phyloP scores from a whole-genome alignment of 1,140 invertebrate genomes.

The Solenopsis invicta region DNA sequence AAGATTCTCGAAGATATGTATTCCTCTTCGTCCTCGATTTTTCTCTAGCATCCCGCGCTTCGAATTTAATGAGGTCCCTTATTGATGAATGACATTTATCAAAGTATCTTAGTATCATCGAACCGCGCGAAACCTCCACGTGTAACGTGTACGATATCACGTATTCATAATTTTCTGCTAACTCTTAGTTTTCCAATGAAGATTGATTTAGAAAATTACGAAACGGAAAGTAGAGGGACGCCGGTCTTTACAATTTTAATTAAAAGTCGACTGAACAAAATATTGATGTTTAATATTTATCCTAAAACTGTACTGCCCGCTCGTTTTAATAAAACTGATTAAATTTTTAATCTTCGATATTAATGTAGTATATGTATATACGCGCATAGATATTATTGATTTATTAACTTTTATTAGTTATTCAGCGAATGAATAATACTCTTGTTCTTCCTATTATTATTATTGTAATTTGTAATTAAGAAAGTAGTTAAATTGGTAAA shows the following conservation, averaged over 20 bases:
- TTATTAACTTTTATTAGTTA: slow-evolving; percentile 35
- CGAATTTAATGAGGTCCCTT: slow-evolving; percentile 78
- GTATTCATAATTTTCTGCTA: slow-evolving; percentile 50
- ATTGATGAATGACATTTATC: slow-evolving; percentile 78
- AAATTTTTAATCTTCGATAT: slow-evolving; percentile 55
- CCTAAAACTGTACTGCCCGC: slow-evolving; percentile 15
- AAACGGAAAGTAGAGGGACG: slow-evolving; percentile 12
- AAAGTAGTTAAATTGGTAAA: slow-evolving; percentile 13
- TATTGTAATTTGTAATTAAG: background rate
- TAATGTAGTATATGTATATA: slow-evolving; percentile 20
- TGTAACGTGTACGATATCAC: slow-evolving; percentile 51
- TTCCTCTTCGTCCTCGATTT: slow-evolving; percentile 47
- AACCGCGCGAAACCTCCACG: slow-evolving; percentile 51
- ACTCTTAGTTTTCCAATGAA: slow-evolving; percentile 12
- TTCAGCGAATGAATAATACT: background rate
- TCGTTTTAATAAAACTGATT: slow-evolving; percentile 60
- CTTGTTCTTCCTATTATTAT: slow-evolving; percentile 3
- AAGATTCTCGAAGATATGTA: slow-evolving; percentile 59
- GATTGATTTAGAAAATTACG: slow-evolving; percentile 43
- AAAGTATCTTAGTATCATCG: slow-evolving; percentile 65
- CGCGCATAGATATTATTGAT: slow-evolving; percentile 30
- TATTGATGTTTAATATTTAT: slow-evolving; percentile 53
- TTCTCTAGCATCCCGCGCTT: slow-evolving; percentile 51
- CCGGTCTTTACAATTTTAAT: slow-evolving; percentile 54
- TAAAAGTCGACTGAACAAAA: slow-evolving; percentile 46